A percentile compares a stretch with the other conserved stretches of the same genome.
These are phyloP conservation scores for Bolborhynchus lineola DNA, from an alignment of 2,113 vertebrate species.

Conservation along the genomic window DNA sequence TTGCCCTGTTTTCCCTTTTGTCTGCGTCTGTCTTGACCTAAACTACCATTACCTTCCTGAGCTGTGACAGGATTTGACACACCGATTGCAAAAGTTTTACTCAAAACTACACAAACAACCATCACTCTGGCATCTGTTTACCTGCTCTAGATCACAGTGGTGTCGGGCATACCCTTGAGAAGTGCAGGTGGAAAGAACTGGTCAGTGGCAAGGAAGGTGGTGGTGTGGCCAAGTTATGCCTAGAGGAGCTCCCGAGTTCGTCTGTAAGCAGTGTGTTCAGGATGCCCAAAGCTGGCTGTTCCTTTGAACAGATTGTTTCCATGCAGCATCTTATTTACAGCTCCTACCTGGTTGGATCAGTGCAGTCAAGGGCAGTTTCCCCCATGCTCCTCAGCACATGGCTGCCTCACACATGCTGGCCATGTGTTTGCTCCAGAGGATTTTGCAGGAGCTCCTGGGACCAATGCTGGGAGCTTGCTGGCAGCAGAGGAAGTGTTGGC, in stretches of 20 bases:
- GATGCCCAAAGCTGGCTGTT: neutral
- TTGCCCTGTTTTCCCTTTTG: neutral
- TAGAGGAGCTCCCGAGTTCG: neutral
- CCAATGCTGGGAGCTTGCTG: neutral
- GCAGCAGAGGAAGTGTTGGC: neutral
- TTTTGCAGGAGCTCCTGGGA: neutral
- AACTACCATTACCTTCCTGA: neutral
- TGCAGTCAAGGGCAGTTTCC: neutral
- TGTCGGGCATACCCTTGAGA: neutral
- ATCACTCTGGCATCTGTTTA: neutral
- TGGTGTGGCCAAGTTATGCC: accelerated
- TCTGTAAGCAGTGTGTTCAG: neutral
- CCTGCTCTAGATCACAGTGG: neutral
- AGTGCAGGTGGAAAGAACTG: accelerated
- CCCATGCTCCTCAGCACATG: accelerated
- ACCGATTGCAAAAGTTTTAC: neutral
- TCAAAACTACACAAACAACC: neutral
- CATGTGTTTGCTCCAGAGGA: accelerated
- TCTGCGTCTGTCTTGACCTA: neutral
- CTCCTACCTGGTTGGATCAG: neutral
- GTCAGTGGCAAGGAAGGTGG: neutral
- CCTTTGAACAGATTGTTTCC: neutral
- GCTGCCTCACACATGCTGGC: neutral
- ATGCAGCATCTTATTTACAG: neutral
- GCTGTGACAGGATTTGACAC: neutral